Base-by-base conservation (phyloP, 2,113 vertebrate genomes). In the Genyomyrus donnyi region DNA sequence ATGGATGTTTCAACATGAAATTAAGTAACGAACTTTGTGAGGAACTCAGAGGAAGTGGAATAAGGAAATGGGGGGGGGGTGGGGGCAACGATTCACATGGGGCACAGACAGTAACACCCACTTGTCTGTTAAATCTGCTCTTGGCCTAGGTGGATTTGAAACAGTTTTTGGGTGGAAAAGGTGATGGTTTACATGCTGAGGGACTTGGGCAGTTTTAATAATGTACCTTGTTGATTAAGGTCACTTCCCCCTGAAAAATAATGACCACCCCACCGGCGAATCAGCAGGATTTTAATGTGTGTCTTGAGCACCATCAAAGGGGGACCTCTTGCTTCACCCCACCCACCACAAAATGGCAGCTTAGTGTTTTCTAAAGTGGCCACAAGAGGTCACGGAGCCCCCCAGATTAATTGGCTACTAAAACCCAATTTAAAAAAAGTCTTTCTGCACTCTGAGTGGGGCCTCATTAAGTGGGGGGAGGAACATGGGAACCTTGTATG, bases 341-440 rank as follows among this genome's bases (percentile, higher is more conserved):
- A 91, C 91, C 92, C 93, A 70, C 77, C 53, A 42, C 80, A 88
- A 90, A 90, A 92, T 90, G 88, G 91, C 93, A 94, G 91, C 92
- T 93, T 94, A 94, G 91, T 91, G 92, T 92, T 91, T n/a, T 93
- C 92, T 91, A 94, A 95, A 95, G 94, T 94, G 93, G 94, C 94
- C 94, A 94, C 93, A 93, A 92, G 94, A 95, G 95, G 94, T 94
- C 93, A 85, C 85, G 88, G 52, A 91, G 92, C 90, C 93, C 92
- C 91, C 80, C 70, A 91, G 90, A 93, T 93, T 93, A 95, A 94
- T 92, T 88, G 77, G 89, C 91, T 91, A 92, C 93, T 94, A 92
- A 93, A 89, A 92, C 92, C 93, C 94, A 95, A 95, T 95, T 94
- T 45, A 45, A 83, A 95, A 93, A 94, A 83, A 90, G 10, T 89